A percentile compares a stretch with the other conserved stretches of the same genome.
Conservation (phyloP, 2,888 invertebrate species). For the Dasysyrphus tricinctus region DNA sequence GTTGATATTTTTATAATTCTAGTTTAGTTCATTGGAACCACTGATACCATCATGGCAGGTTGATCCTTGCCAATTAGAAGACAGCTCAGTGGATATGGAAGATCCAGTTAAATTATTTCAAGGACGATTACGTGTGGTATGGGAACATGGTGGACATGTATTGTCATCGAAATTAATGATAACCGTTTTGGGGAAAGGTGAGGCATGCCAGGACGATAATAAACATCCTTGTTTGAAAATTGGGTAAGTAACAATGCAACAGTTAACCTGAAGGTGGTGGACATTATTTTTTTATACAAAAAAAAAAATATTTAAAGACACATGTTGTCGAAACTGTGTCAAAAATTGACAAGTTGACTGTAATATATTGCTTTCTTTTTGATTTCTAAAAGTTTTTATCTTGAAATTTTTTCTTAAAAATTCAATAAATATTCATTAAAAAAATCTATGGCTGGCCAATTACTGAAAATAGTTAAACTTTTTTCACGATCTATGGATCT, state of each 20-base stretch:
- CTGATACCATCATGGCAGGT: constrained; percentile 85
- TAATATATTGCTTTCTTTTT: no score
- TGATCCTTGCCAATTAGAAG: constrained; percentile 84
- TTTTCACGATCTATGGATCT: no score
- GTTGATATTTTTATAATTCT: constrained; percentile 53
- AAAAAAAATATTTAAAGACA: no score
- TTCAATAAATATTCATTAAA: no score
- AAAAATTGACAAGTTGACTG: no score
- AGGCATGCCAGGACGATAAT: constrained; percentile 79
- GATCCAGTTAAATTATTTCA: constrained; percentile 85
- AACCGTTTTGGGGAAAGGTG: constrained; percentile 82
- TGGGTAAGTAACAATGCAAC: constrained; percentile 78
- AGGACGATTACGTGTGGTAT: constrained; percentile 85
- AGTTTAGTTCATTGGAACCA: constrained; percentile 82
- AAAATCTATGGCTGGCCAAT: no score
- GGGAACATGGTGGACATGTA: constrained; percentile 82
- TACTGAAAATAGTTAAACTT: no score
- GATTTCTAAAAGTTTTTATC: no score
- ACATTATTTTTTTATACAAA: no score
- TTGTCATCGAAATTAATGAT: constrained; percentile 82
- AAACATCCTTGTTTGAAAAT: constrained; percentile 82
- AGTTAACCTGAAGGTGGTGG: no score
- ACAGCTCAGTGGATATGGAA: constrained; percentile 84
- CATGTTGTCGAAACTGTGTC: no score
- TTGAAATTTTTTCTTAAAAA: no score